Evolutionary conservation across 1,140 invertebrate genomes (phyloP).

Genomic region (Neodiprion virginianus): DNA sequence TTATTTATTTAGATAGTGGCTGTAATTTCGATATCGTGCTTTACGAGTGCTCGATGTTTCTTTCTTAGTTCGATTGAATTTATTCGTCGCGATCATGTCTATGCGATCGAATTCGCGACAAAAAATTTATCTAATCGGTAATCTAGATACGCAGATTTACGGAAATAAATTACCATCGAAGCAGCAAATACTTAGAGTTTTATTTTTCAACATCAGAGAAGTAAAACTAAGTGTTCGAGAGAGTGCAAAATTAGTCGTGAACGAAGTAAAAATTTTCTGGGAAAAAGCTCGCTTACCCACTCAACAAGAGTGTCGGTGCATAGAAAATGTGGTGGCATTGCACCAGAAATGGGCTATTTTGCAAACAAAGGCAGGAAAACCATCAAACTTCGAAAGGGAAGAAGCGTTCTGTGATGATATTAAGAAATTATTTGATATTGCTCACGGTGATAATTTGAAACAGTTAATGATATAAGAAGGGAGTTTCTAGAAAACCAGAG

Average conservation of each 20-base stretch:
- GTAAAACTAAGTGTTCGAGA: constrained; percentile 18
- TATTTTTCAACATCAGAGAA: constrained; percentile 22
- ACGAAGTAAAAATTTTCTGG: constrained; percentile 28
- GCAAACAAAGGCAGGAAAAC: constrained; percentile 23
- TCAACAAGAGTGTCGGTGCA: constrained; percentile 18
- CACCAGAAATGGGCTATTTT: constrained; percentile 21
- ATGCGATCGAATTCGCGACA: too few species aligned
- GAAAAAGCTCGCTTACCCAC: constrained; percentile 28
- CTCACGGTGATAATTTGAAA: neutral
- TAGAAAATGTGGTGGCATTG: constrained; percentile 26
- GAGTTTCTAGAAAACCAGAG: neutral
- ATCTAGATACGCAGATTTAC: neutral
- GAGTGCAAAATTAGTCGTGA: constrained; percentile 21
- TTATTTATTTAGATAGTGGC: too few species aligned
- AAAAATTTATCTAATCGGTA: neutral
- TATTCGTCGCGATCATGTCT: too few species aligned
- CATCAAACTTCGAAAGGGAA: constrained; percentile 24
- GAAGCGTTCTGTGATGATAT: constrained; percentile 20
- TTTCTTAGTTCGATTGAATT: too few species aligned
- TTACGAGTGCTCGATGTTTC: too few species aligned
- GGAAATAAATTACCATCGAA: neutral
- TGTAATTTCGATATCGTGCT: too few species aligned
- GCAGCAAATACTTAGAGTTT: constrained; percentile 15
- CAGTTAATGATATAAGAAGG: neutral
- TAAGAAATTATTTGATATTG: constrained; percentile 25